A percentile compares a stretch with the other conserved stretches of the same genome.
Conservation (phyloP, 1,140 invertebrate species). For the Pogonus chalceus region DNA sequence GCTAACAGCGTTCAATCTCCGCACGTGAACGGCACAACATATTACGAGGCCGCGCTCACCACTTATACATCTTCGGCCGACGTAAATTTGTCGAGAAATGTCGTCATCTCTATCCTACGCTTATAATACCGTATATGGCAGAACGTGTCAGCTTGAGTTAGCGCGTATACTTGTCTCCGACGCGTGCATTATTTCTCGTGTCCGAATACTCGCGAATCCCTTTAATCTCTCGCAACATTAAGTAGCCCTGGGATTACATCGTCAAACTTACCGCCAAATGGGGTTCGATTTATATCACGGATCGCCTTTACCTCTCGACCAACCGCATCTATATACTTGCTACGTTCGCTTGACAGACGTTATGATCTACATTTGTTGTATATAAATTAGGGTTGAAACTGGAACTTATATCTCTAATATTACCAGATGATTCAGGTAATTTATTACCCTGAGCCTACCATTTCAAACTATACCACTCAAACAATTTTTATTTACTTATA, state of each 20-base stretch:
- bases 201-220: not conserved
- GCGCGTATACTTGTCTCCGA: not conserved
- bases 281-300: not conserved
- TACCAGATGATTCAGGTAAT: too few species aligned
- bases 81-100: too few species aligned
- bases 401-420: too few species aligned
- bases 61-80: not conserved
- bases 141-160: not conserved
- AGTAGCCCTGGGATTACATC: not conserved
- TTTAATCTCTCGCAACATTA: slow-evolving; percentile 5
- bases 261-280: not conserved
- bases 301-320: not conserved
- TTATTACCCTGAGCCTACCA: too few species aligned
- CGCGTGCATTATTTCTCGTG: not conserved
- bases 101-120: too few species aligned
- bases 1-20: not conserved
- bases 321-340: not conserved
- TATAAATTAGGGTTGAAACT: too few species aligned
- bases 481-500: too few species aligned
- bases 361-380: too few species aligned
- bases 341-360: not conserved
- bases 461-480: too few species aligned
- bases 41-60: too few species aligned
- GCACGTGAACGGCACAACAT: not conserved
- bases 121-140: too few species aligned